A percentile compares a stretch with the other conserved stretches of the same genome.
Conservation (phyloP, 2,797 vertebrate species). For the Pogonophryne albipinna region DNA sequence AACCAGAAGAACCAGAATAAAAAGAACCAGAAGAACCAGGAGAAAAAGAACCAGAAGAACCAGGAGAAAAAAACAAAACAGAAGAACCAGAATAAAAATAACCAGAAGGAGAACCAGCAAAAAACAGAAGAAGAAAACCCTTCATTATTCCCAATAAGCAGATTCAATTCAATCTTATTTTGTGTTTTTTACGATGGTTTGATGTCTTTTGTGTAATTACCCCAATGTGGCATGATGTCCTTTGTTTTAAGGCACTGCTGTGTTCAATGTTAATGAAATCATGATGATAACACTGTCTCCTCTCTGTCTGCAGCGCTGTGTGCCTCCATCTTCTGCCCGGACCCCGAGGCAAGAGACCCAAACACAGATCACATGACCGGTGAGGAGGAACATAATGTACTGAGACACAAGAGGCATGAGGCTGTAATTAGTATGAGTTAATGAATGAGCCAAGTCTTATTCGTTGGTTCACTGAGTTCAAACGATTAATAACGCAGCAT, state of each 20-base stretch:
- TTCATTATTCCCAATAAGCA: too few species aligned
- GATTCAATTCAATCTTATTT: fast-evolving
- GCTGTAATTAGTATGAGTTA: background rate
- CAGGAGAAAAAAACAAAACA: fast-evolving
- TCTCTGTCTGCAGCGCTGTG: slow-evolving; percentile 53
- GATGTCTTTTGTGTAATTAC: background rate
- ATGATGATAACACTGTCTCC: too few species aligned
- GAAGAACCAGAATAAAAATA: too few species aligned
- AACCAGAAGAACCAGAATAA: too few species aligned
- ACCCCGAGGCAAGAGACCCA: slow-evolving; percentile 58
- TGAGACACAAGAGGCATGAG: background rate
- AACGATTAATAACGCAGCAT: background rate
- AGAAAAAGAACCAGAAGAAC: too few species aligned
- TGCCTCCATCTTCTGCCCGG: slow-evolving; percentile 63
- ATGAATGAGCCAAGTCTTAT: background rate
- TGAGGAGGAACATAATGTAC: slow-evolving; percentile 42
- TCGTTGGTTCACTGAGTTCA: background rate
- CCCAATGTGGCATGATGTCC: background rate
- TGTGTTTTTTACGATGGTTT: background rate
- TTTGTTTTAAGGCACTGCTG: background rate
- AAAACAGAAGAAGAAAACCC: too few species aligned
- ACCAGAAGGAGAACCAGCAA: too few species aligned
- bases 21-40: too few species aligned
- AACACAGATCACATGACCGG: slow-evolving; percentile 57
- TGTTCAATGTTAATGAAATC: background rate